Evolutionary conservation across 2,888 invertebrate genomes (phyloP), one percentile per base, ranked within the genome.

Genomic region (Synergus umbraculus): DNA sequence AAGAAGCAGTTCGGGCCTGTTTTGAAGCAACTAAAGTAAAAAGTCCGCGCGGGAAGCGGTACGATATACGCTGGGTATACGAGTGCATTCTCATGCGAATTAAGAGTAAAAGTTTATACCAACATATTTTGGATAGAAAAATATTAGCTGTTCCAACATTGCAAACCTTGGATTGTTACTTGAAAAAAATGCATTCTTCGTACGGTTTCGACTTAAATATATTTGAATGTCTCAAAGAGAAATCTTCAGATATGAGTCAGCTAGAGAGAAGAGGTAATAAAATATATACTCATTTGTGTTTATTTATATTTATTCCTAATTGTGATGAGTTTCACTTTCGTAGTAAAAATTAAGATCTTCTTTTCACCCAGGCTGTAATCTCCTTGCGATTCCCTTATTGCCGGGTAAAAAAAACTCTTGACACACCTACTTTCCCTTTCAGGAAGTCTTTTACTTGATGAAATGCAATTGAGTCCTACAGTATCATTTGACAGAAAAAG

Each of bases 141-240:
- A 82, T 84, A 22, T 58, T 83, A 18, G 81, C 80, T 10, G 29
- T 85, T 12, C 85, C 86, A n/a, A 78, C 66, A n/a, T 67, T 79
- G 41, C 77, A 83, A 46, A 84, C 86, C 0, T 76, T 85, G 4
- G 78, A 80, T 65, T 76, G 67, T 69, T 84, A 83, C 77, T 79
- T 84, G 41, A 76, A 78, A 49, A 79, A 77, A 77, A 69, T 86
- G 41, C 78, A 81, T n/a, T 76, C 78, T 43, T 80, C 83, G 22
- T 84, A 84, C 60, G 85, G 84, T 12, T 86, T 86, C 78, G 79
- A 85, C n/a, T 15, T 29, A 22, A 18, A 60, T 22, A 60, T 78
- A 12, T 85, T 86, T 65, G 79, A 81, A 73, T 69, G n/a, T 82
- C 83, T 67, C 54, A 79, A 78, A 64, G 77, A 78, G 66, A 85